These are phyloP conservation scores for Tiliacea citrago DNA, from an alignment of 2,888 invertebrate species.

Conservation along the genomic window DNA sequence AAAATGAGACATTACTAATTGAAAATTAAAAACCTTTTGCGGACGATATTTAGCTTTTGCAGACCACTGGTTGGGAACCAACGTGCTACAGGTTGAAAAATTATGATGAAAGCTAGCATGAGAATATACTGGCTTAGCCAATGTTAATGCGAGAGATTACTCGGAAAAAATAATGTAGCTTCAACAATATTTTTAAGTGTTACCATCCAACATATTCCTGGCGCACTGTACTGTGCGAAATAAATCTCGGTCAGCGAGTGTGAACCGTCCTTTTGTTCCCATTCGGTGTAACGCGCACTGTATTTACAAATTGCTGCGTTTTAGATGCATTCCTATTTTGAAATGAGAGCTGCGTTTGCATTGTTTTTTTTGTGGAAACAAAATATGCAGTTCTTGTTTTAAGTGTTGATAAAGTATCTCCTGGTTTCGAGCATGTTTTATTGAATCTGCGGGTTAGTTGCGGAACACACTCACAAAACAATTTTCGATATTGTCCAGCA, in stretches of 20 bases:
- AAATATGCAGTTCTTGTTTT: neutral
- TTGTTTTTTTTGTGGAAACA: neutral
- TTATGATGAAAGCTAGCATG: neutral
- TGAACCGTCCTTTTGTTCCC: constrained; percentile 32
- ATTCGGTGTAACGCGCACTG: constrained; percentile 24
- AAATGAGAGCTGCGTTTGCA: constrained; percentile 10
- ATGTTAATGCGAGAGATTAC: neutral
- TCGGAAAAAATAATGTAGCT: neutral
- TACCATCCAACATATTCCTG: constrained; percentile 21
- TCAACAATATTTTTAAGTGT: constrained; percentile 26
- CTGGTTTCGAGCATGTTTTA: neutral
- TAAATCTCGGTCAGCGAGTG: constrained; percentile 39
- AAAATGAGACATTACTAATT: too few relatives aligned
- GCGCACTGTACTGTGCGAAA: constrained; percentile 29
- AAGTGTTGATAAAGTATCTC: neutral
- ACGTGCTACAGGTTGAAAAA: neutral
- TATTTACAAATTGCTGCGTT: constrained; percentile 30
- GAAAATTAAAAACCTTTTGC: too few relatives aligned
- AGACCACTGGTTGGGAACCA: too few relatives aligned
- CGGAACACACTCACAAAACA: too few relatives aligned
- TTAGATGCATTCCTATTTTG: constrained; percentile 21
- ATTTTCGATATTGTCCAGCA: too few relatives aligned
- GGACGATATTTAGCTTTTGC: too few relatives aligned
- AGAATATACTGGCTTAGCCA: neutral
- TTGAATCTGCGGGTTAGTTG: too few relatives aligned